A percentile compares a stretch with the other conserved stretches of the same genome.
Evolutionary conservation across 2,113 vertebrate species (phyloP).

Genomic region (Haplochromis vanheusdeni): DNA sequence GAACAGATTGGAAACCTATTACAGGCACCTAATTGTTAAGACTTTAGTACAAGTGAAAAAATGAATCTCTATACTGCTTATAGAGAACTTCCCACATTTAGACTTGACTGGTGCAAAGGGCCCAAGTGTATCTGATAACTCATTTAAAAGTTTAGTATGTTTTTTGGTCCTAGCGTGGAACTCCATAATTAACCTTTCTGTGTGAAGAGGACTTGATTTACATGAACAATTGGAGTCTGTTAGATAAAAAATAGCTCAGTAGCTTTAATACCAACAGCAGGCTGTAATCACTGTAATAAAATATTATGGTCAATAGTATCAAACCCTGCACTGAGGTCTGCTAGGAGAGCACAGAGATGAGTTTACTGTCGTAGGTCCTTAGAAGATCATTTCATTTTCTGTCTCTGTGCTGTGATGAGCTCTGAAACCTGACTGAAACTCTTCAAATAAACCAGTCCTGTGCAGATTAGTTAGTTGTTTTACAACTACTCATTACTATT

Average conservation of each 20-base stretch:
- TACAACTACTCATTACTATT: background rate
- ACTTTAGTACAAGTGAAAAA: background rate
- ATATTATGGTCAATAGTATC: background rate
- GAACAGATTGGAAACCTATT: background rate
- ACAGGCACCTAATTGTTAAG: background rate
- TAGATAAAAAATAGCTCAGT: background rate
- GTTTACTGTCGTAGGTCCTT: background rate
- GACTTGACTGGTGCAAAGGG: background rate
- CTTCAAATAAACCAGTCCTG: background rate
- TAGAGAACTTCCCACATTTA: background rate
- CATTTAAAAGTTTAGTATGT: background rate
- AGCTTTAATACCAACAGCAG: background rate
- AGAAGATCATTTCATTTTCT: background rate
- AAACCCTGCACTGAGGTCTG: background rate
- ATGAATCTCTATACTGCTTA: rapidly evolving
- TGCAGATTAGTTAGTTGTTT: background rate
- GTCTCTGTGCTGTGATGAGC: background rate
- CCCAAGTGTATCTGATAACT: background rate
- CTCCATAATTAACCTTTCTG: background rate
- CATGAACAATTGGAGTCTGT: background rate
- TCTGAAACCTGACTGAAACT: background rate
- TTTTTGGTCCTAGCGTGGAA: background rate
- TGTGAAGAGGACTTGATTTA: background rate
- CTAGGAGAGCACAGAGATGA: background rate
- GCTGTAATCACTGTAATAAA: background rate